Evolutionary conservation across 2,888 invertebrate species (phyloP), one percentile per base, ranked within the genome.

Genomic region (Rambutsinella grinnellia): DNA sequence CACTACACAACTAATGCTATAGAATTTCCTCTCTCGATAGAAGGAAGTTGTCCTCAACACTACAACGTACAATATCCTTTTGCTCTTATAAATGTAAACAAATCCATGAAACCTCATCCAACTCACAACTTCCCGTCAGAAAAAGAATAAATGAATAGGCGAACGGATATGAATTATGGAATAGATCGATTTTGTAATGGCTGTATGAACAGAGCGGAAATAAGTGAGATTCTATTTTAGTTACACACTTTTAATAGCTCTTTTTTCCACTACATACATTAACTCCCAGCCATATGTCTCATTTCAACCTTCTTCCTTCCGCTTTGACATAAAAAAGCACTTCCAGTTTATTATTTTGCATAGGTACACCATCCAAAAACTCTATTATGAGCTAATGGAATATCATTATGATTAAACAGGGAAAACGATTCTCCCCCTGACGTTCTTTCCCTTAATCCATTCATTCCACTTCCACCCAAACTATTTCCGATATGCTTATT

Each of bases 241-340:
- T 36, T 36, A 36, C 5, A 36, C 5, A 8, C 5, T 8, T 36
- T 36, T 36, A 36, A 36, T 8, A 36, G 5, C 13, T 5, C 6
- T 36, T 36, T 36, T 13, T 13, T 36, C 36, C 5, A 36, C 6
- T 8, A 13, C 13, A 13, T 8, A 13, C 13, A 36, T 5, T 36
- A 36, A 36, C 36, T 36, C 51, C 51, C 17, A 61, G 44, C 70
- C 44, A 56, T 56, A 47, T 61, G 70, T 70, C 61, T 56, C 47
- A 54, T 62, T 44, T 70, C 70, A 61, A 60, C 28, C 28, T 62
- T 28, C 47, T 62, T 70, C 62, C 56, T 60, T 69, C 69, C 60
- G 60, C 53, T 58, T 58, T 17, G 15, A 15, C n/a, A 15, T 56
- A 21, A 56, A 2, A 56, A 15, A 6, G 56, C 24, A 56, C 56